A percentile compares a stretch with the other conserved stretches of the same genome.
phyloP scores from a whole-genome alignment of 2,888 invertebrate genomes.

The Sinohyriopsis cumingii region DNA sequence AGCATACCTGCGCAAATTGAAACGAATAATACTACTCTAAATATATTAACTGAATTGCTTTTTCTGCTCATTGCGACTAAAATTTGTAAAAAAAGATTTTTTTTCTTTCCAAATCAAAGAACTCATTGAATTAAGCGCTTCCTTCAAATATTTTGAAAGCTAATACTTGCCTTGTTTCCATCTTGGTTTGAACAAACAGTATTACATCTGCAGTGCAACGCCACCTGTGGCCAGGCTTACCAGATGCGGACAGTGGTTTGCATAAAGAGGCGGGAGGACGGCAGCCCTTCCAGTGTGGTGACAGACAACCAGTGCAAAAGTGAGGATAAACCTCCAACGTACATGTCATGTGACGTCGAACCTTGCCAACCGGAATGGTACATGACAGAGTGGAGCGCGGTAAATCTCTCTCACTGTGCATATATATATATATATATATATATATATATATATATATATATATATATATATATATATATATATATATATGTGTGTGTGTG shows the following conservation, averaged over 20 bases:
- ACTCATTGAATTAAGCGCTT: too few relatives aligned
- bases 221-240: conserved; percentile 51
- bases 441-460: too few relatives aligned
- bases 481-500: too few relatives aligned
- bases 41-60: too few relatives aligned
- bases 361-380: conserved; percentile 53
- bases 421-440: too few relatives aligned
- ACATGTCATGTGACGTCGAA: conserved; percentile 33
- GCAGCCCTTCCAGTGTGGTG: conserved; percentile 29
- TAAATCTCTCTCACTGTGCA: conserved; percentile 16
- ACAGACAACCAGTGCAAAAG: conserved; percentile 43
- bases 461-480: too few relatives aligned
- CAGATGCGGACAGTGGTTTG: conserved; percentile 51
- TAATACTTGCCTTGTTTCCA: not conserved
- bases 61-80: too few relatives aligned
- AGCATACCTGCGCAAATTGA: too few relatives aligned
- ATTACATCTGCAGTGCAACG: conserved; percentile 49
- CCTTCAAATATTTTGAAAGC: not conserved
- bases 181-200: not conserved
- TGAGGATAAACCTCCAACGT: conserved; percentile 44
- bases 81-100: too few relatives aligned
- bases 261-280: conserved; percentile 26
- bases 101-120: too few relatives aligned
- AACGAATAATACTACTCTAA: too few relatives aligned
- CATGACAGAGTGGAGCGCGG: conserved; percentile 56